A percentile compares a stretch with the other conserved stretches of the same genome.
Conservation (phyloP, 2,113 vertebrate species). For the Engystomops pustulosus region DNA sequence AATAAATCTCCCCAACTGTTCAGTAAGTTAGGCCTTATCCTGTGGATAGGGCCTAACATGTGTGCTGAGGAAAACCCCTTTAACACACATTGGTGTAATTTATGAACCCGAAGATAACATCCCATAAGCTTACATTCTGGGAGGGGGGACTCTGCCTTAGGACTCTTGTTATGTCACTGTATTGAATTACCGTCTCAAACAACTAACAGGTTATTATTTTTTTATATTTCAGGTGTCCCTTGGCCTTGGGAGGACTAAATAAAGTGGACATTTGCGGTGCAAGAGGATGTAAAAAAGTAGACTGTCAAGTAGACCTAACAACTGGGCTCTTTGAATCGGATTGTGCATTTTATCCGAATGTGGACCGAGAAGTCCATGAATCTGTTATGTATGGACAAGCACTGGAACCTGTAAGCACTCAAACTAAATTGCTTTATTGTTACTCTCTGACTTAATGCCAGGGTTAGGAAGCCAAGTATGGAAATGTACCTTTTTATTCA, state of each 20-base stretch:
- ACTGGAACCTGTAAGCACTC: slow-evolving; percentile 68
- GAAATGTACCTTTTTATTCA: neutral
- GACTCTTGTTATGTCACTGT: no score
- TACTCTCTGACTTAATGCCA: neutral
- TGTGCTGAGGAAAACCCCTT: no score
- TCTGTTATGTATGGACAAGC: slow-evolving; percentile 73
- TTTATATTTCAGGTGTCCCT: slow-evolving; percentile 66
- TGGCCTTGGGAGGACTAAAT: slow-evolving; percentile 60
- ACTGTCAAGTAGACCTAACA: slow-evolving; percentile 53
- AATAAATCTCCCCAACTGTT: no score
- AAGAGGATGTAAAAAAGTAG: slow-evolving; percentile 43
- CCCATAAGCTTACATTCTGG: no score
- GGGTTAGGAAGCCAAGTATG: neutral
- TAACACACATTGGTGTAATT: no score
- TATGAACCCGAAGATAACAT: no score
- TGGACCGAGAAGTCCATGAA: slow-evolving; percentile 56
- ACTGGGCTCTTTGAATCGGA: slow-evolving; percentile 65
- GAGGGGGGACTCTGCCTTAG: no score
- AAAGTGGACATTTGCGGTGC: slow-evolving; percentile 48
- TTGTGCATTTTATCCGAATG: slow-evolving; percentile 68
- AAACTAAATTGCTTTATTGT: neutral
- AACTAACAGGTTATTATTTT: no score
- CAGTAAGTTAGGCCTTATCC: no score
- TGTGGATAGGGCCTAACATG: no score
- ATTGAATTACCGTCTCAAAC: no score